Conservation (phyloP, 30 jellyfish, hydroid and myxozoan genomes). For the Turritopsis rubra region DNA sequence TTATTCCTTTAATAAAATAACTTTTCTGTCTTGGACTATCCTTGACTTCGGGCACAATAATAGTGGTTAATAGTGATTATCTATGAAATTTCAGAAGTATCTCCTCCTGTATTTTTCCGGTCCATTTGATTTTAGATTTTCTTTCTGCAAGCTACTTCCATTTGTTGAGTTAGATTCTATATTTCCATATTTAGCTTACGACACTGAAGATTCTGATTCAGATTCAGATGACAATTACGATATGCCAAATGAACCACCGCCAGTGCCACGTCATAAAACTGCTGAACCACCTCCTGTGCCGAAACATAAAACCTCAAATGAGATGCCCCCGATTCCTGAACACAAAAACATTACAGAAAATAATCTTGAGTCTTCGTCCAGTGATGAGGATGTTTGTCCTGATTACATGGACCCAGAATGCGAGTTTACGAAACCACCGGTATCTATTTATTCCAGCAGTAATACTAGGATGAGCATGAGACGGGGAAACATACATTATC, state of each 20-base stretch:
- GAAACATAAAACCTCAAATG: background rate
- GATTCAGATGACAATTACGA: constrained; percentile 8
- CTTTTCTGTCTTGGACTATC: no score
- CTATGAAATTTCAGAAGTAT: no score
- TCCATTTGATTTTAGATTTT: no score
- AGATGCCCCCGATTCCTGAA: background rate
- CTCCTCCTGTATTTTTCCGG: no score
- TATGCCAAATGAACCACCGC: constrained; percentile 12
- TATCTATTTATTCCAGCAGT: background rate
- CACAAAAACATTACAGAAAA: background rate
- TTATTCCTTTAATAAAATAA: no score
- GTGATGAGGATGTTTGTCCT: constrained; percentile 7
- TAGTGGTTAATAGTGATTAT: no score
- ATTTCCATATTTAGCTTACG: background rate
- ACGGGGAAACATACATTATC: constrained; percentile 3
- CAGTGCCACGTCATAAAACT: background rate
- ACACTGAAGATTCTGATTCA: background rate
- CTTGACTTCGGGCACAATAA: no score
- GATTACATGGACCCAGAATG: background rate
- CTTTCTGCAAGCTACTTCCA: no score
- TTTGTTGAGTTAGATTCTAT: background rate
- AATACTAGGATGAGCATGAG: background rate
- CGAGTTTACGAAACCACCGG: constrained; percentile 2
- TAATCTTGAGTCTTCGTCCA: background rate
- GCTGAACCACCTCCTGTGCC: constrained; percentile 14